Conservation (phyloP, 2,113 vertebrate genomes). For the Pseudorasbora parva region DNA sequence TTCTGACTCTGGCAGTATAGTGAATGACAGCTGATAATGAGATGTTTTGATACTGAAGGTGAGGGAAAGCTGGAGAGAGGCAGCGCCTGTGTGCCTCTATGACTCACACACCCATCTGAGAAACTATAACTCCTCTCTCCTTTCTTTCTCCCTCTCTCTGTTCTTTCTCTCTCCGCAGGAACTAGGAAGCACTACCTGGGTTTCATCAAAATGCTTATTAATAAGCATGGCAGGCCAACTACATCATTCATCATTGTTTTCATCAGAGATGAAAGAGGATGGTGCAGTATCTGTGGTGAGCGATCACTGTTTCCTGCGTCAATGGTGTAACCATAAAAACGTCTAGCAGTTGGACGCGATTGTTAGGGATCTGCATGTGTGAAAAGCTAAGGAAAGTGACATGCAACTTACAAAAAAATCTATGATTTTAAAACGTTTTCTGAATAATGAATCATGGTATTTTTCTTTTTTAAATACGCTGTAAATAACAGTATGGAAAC, state of each 20-base stretch:
- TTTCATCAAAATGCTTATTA: constrained; percentile 45
- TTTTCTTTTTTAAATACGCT: background rate
- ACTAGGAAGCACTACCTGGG: constrained; percentile 52
- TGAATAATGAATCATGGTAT: background rate
- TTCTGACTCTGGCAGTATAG: constrained; percentile 62
- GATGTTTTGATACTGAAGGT: constrained; percentile 75
- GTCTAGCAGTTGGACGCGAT: background rate
- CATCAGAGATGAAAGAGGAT: constrained; percentile 45
- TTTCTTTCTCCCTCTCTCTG: constrained; percentile 66
- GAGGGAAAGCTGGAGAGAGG: constrained; percentile 64
- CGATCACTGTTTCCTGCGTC: background rate
- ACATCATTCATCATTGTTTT: constrained; percentile 48
- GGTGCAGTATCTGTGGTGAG: constrained; percentile 37
- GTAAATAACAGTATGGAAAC: background rate
- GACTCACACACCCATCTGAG: constrained; percentile 76
- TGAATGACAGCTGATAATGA: constrained; percentile 74
- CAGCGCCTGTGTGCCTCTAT: constrained; percentile 70
- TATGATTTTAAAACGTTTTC: background rate
- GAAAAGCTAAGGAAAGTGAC: background rate
- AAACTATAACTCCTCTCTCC: constrained; percentile 60
- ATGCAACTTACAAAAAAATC: background rate
- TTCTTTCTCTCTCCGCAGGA: constrained; percentile 46
- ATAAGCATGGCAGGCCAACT: constrained; percentile 49
- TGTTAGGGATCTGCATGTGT: background rate
- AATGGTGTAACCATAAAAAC: constrained; percentile 18